Conservation (phyloP, 2,888 invertebrate species). For the Acleris laterana region DNA sequence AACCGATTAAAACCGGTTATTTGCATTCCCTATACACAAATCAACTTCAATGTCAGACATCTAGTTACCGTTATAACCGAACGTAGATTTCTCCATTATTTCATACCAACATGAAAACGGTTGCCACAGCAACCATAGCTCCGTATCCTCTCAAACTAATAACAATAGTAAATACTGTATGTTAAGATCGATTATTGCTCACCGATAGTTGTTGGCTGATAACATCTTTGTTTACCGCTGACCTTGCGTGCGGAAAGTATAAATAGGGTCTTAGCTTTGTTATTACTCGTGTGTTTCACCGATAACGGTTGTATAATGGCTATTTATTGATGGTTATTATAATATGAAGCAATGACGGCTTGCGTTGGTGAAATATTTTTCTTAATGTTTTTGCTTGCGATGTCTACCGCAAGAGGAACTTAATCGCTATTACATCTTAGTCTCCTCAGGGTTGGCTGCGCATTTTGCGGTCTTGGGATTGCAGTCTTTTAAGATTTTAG, state of each 20-base stretch:
- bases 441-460: no score
- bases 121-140: slow-evolving; percentile 20
- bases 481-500: no score
- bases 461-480: no score
- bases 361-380: neutral
- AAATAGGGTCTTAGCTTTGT: slow-evolving; percentile 11
- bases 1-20: no score
- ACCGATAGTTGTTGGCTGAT: slow-evolving; percentile 14
- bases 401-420: no score
- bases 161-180: neutral
- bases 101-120: slow-evolving; percentile 19
- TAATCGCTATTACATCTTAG: no score
- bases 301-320: neutral
- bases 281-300: neutral
- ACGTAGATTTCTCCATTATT: slow-evolving; percentile 21
- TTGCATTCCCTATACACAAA: no score
- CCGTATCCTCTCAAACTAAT: neutral
- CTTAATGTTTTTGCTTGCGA: no score
- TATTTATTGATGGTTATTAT: neutral
- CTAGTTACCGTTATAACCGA: slow-evolving; percentile 8
- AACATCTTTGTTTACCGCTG: slow-evolving; percentile 17
- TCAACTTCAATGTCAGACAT: slow-evolving; percentile 7
- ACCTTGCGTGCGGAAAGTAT: slow-evolving; percentile 30
- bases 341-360: neutral
- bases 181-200: neutral